Evolutionary conservation across 2,888 invertebrate species (phyloP), one percentile per base, ranked within the genome.

Genomic region (Theretra japonica): DNA sequence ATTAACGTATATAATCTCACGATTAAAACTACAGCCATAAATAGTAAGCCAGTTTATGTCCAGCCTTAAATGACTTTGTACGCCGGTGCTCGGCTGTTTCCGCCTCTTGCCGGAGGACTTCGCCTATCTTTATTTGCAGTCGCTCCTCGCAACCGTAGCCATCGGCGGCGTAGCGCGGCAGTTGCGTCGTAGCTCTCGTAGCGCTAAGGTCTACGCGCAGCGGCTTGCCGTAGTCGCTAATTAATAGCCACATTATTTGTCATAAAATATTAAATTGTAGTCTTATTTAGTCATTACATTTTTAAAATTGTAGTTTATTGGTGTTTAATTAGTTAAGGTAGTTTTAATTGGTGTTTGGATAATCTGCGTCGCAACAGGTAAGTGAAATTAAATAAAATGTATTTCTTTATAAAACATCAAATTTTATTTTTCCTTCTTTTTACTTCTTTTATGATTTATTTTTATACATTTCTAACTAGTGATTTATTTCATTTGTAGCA

Each of bases 161-260:
- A 78, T 79, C 77, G 79, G 81, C 81, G 80, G 83, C 88, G 91
- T 90, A 91, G 90, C 89, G 77, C 85, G 87, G 87, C 88, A 93
- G 94, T 93, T 86, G 89, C 85, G 84, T 83, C 90, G 92, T 88
- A 87, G 87, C 85, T 73, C 74, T 80, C 88, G 91, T 89, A 90
- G 87, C 81, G 75, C 70, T 74, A 74, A 73, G 74, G 80, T 76
- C 80, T 85, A 83, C 80, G 82, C 76, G 75, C 76, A 76, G 75
- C 50, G 58, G 60, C 69, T 59, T 50, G 21, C 21, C 58, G 71
- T 71, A 57, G 68, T 30, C 48, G 48, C 69, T 71, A 65, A 65
- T 60, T 28, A 60, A n/a, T 60, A 60, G 4, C 23, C 41, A 48
- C 48, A 65, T n/a, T n/a, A 62, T 33, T 21, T 48, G 23, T 48